Evolutionary conservation across 2,797 vertebrate genomes (phyloP).

Genomic region (Poecilia gillii): DNA sequence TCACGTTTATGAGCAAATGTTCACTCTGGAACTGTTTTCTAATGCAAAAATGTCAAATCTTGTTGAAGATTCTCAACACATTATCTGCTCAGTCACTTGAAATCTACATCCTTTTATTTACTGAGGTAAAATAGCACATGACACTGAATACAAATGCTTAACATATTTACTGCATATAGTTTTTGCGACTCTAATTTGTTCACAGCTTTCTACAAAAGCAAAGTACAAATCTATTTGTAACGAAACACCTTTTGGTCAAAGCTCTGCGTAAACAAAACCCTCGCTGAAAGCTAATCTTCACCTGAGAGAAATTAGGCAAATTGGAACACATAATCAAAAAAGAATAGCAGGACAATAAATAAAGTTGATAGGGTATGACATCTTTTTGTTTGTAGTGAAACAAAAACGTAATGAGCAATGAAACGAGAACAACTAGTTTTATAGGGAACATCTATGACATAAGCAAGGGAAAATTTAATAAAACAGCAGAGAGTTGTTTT

Average conservation of each 20-base stretch:
- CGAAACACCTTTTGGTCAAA: not conserved
- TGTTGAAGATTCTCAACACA: not conserved
- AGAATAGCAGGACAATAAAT: not conserved
- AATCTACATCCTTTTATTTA: not conserved
- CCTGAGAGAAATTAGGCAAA: not conserved
- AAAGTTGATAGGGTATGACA: not conserved
- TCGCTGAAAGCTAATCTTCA: not conserved
- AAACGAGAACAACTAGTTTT: not conserved
- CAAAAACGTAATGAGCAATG: not conserved
- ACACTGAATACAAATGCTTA: not conserved
- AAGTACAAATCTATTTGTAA: slow-evolving; percentile 10
- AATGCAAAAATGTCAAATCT: not conserved
- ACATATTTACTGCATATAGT: not conserved
- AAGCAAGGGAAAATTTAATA: not conserved
- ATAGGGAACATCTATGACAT: not conserved
- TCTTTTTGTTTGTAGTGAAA: not conserved
- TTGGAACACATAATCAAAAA: not conserved
- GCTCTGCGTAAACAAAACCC: not conserved
- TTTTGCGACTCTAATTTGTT: not conserved
- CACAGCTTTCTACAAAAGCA: slow-evolving; percentile 26
- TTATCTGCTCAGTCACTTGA: not conserved
- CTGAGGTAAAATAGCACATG: not conserved
- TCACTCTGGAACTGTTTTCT: not conserved
- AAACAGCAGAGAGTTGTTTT: not conserved
- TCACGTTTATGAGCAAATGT: not conserved